Base-by-base conservation (phyloP, 2,888 invertebrate genomes). In the Phaedon cochleariae region DNA sequence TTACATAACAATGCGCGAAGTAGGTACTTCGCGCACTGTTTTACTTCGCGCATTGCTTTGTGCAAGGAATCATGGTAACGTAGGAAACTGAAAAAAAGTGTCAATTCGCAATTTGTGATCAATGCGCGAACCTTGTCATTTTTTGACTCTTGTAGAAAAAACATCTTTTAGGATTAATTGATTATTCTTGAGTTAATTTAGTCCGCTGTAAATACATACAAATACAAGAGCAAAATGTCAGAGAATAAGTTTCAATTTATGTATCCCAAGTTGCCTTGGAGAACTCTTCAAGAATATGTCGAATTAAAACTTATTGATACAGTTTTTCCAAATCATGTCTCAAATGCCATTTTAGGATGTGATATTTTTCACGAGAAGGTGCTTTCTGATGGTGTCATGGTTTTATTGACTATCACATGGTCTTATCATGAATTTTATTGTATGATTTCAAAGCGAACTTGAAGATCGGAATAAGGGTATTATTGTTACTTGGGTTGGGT, bases 181-280 rank as follows among this genome's bases (percentile, higher is more conserved):
- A 46, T 5, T 46, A 46, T 46, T 46, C 18, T 15, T 46, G 0
- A 46, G 46, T 15, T 46, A n/a, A 46, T 46, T 46, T 2, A 46
- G 46, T 46, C 46, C 46, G 5, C 46, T 46, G 10, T 10, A n/a
- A 46, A 46, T 46, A 10, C 5, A 46, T 12, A 17, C 18, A n/a
- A n/a, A n/a, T n/a, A n/a, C 15, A 9, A 46, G 0, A 46, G 9
- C 1, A 46, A 46, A 46, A 46, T 18, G 46, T 46, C 15, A 46
- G 46, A 46, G 15, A 46, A 46, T 46, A 15, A 46, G 46, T 46
- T 46, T 46, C n/a, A 46, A 46, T 46, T 46, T 17, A 46, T 46
- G 17, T 1, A 46, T 46, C 18, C 1, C 15, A 46, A 46, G 15
- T 46, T 9, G 17, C 15, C 46, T 46, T n/a, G 46, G 18, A 46